Evolutionary conservation across 2,888 invertebrate species (phyloP).

Genomic region (Oligia latruncula): DNA sequence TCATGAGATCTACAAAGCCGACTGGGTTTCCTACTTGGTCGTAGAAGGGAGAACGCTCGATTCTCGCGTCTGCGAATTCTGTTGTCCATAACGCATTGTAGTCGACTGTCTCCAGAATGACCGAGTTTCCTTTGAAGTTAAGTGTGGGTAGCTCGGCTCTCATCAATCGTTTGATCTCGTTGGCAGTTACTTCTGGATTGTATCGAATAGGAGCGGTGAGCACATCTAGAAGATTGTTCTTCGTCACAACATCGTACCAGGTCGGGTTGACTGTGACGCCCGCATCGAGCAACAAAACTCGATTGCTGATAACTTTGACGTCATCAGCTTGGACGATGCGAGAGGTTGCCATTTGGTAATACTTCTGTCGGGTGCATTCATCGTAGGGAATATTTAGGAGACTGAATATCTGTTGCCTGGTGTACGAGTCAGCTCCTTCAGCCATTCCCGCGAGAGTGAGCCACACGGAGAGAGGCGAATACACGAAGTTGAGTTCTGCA

Average conservation of each 20-base stretch:
- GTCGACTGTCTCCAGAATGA: constrained; percentile 54
- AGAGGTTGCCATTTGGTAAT: constrained; percentile 57
- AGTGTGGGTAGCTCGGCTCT: constrained; percentile 4
- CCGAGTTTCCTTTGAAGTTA: constrained; percentile 59
- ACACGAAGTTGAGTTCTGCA: constrained; percentile 49
- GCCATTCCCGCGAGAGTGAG: constrained; percentile 60
- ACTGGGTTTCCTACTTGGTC: constrained; percentile 37
- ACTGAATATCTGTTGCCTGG: constrained; percentile 52
- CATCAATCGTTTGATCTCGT: constrained; percentile 44
- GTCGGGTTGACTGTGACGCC: constrained; percentile 37
- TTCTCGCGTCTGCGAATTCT: constrained; percentile 38
- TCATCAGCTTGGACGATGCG: constrained; percentile 47
- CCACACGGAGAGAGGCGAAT: constrained; percentile 62
- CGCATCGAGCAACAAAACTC: constrained; percentile 58
- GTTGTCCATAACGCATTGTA: constrained; percentile 43
- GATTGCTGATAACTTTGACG: constrained; percentile 49
- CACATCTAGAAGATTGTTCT: constrained; percentile 43
- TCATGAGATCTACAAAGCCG: constrained; percentile 57
- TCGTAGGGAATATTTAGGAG: constrained; percentile 60
- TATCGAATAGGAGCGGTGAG: constrained; percentile 50
- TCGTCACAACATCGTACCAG: constrained; percentile 54
- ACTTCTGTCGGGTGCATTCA: constrained; percentile 55
- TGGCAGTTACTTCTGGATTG: constrained; percentile 41
- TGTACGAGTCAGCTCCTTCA: constrained; percentile 59
- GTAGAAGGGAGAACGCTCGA: constrained; percentile 47